These are phyloP conservation scores for Caenorhabditis uteleia DNA, from an alignment of 2,888 invertebrate genomes.

Conservation along the genomic window DNA sequence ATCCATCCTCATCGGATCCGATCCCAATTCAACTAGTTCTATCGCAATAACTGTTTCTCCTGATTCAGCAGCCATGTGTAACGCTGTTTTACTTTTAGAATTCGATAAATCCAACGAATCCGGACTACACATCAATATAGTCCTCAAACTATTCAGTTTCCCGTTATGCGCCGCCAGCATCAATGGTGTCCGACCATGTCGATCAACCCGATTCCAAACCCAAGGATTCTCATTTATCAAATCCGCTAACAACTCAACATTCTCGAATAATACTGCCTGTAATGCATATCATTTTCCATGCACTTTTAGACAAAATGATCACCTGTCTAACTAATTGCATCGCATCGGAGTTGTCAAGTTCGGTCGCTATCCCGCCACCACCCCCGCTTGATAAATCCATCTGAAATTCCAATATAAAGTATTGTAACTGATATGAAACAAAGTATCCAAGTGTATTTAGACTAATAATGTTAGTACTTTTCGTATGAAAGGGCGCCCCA, in stretches of 20 bases:
- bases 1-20: constrained; percentile 48
- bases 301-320: neutral
- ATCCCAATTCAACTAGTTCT: constrained; percentile 27
- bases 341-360: constrained; percentile 49
- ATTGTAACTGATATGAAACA: too few species aligned
- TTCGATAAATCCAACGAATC: constrained; percentile 48
- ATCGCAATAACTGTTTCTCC: constrained; percentile 50
- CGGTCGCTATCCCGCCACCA: constrained; percentile 16
- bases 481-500: too few species aligned
- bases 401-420: neutral
- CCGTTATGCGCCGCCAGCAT: constrained; percentile 79
- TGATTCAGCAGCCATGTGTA: constrained; percentile 63
- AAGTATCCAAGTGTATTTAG: too few species aligned
- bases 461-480: too few species aligned
- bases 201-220: constrained; percentile 47
- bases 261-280: constrained; percentile 84
- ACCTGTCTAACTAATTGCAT: constrained; percentile 54
- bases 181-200: constrained; percentile 77
- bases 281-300: constrained; percentile 1
- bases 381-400: constrained; percentile 5
- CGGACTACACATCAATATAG: constrained; percentile 26
- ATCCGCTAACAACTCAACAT: constrained; percentile 83
- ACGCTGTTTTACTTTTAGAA: constrained; percentile 55
- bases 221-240: constrained; percentile 74
- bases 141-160: constrained; percentile 75